These are phyloP conservation scores for Enteromius fasciolatus DNA, from an alignment of 2,797 vertebrate species.

Conservation along the genomic window DNA sequence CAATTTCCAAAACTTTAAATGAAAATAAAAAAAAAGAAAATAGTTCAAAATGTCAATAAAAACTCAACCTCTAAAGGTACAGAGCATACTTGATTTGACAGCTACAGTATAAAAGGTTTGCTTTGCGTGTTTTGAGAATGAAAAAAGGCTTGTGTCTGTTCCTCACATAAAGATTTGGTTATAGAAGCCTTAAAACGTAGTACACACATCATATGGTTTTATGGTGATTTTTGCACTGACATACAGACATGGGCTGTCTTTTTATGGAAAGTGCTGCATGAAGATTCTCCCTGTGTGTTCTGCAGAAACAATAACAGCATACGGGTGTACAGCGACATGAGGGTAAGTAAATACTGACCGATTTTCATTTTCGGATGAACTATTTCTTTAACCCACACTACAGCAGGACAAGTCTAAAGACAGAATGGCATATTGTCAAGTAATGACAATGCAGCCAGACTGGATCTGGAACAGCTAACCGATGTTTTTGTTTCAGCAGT, in stretches of 20 bases:
- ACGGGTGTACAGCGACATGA: background rate
- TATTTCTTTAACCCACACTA: constrained; percentile 24
- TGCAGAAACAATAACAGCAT: background rate
- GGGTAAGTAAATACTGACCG: constrained; percentile 5
- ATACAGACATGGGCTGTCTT: background rate
- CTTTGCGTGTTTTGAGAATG: background rate
- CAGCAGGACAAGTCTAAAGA: constrained; percentile 6
- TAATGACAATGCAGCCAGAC: constrained; percentile 26
- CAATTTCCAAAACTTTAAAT: background rate
- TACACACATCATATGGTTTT: background rate
- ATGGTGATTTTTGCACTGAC: background rate
- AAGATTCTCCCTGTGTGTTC: background rate
- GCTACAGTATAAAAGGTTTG: background rate
- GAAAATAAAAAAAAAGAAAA: background rate
- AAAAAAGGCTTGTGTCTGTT: background rate
- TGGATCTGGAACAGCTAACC: constrained; percentile 26
- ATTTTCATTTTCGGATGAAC: background rate
- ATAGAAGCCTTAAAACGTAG: background rate
- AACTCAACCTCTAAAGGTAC: background rate
- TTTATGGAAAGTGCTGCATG: constrained; percentile 1
- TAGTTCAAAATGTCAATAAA: background rate
- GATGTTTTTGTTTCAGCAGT: constrained; percentile 44
- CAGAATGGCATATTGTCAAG: constrained; percentile 21
- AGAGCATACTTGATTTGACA: background rate
- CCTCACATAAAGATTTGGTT: background rate